phyloP scores from a whole-genome alignment of 2,797 vertebrate genomes.

The Pseudochaenichthys georgianus region DNA sequence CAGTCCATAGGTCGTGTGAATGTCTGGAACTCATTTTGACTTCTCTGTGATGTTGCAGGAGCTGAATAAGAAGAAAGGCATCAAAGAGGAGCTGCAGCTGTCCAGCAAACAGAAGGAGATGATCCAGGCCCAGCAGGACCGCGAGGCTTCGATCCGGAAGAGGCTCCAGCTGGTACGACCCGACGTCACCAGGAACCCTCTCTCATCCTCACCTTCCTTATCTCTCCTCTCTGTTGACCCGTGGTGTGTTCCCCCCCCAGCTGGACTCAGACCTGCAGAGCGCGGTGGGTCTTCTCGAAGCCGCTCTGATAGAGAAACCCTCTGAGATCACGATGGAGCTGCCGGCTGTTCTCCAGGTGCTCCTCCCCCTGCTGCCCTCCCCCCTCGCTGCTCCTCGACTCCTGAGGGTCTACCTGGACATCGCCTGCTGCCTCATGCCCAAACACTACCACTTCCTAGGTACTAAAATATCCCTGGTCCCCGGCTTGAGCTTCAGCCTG shows the following conservation, averaged over 20 bases:
- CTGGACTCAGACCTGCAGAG: constrained; percentile 90
- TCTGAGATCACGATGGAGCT: constrained; percentile 91
- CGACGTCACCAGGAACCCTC: neutral
- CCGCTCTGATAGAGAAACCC: constrained; percentile 86
- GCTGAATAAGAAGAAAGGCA: constrained; percentile 97
- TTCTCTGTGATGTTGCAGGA: constrained; percentile 83
- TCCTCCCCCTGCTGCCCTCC: constrained; percentile 92
- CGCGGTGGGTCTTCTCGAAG: constrained; percentile 87
- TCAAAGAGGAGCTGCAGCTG: constrained; percentile 96
- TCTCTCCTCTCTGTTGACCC: neutral
- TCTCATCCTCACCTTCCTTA: neutral
- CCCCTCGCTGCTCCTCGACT: constrained; percentile 92
- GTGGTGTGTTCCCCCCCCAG: constrained; percentile 70
- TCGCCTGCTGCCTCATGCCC: constrained; percentile 91
- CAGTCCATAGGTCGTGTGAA: too few relatives aligned
- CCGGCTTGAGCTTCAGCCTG: too few relatives aligned
- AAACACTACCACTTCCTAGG: constrained; percentile 88
- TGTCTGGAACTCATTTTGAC: neutral
- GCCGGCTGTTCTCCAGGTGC: constrained; percentile 87
- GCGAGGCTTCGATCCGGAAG: constrained; percentile 90
- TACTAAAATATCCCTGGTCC: constrained; percentile 50
- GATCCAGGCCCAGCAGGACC: constrained; percentile 93
- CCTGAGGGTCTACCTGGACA: constrained; percentile 88
- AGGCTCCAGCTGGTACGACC: constrained; percentile 86
- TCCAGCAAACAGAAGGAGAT: constrained; percentile 97